Conservation (phyloP, 2,888 invertebrate species). For the Lamellibrachia satsuma region DNA sequence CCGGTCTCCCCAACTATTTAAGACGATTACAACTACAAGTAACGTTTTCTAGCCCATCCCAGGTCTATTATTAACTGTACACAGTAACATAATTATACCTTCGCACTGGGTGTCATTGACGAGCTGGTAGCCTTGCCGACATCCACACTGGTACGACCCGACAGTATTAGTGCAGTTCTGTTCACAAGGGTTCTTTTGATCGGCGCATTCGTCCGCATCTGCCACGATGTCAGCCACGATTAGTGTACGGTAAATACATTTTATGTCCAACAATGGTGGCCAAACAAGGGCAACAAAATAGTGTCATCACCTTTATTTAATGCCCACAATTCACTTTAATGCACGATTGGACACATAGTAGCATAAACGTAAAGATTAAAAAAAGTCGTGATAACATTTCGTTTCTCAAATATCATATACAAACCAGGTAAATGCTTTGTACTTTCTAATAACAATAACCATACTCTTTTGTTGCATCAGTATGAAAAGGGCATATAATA, state of each 20-base stretch:
- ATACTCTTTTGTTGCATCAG: neutral
- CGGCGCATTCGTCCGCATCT: conserved; percentile 24
- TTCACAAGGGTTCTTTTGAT: neutral
- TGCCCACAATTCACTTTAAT: too few species aligned
- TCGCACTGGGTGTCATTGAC: conserved; percentile 18
- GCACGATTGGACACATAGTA: too few species aligned
- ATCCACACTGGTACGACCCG: conserved; percentile 13
- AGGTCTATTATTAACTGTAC: neutral
- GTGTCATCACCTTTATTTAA: too few species aligned
- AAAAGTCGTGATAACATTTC: too few species aligned
- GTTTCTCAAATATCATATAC: too few species aligned
- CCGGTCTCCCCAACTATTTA: neutral
- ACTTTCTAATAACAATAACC: neutral
- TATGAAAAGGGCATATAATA: neutral
- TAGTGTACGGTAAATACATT: neutral
- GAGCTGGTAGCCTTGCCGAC: neutral
- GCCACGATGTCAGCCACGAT: neutral
- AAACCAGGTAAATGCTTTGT: neutral
- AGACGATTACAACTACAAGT: neutral
- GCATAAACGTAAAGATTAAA: too few species aligned
- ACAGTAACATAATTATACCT: conserved; percentile 24
- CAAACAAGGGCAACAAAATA: neutral
- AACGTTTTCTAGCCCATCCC: neutral
- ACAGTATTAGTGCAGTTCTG: conserved; percentile 10
- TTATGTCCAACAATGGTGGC: neutral